Base-by-base conservation (phyloP, 2,113 vertebrate species). In the Chaetodon trifascialis region DNA sequence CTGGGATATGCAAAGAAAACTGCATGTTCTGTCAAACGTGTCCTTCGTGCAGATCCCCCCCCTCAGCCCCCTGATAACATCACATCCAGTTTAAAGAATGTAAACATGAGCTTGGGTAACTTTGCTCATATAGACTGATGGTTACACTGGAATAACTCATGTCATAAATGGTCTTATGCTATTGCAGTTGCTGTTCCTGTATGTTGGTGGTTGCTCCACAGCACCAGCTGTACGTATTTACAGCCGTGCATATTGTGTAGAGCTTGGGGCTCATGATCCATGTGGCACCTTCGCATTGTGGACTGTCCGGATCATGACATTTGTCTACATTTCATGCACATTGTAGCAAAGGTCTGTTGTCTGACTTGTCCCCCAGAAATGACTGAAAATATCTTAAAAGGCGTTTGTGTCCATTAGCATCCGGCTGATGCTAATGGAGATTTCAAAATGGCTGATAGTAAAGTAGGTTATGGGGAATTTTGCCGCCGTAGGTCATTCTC, bases 21-120 rank as follows among this genome's bases (percentile, higher is more conserved):
- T 49, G 47, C 55, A 58, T 67, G 63, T 67, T 85, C 47, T 67
- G 74, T 40, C 38, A 74, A 82, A 79, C 46, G 74, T 63, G 49
- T 71, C 66, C 60, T 63, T 76, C 56, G 44, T 60, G 58, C 30
- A 65, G 42, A 77, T 59, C n/a, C 76, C 56, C 55, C 67, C 74
- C 65, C 54, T 63, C 73, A 63, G 73, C 55, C 51, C 72, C 15
- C 34, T 60, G 88, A 91, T 88, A 82, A 79, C 76, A 90, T 91
- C 87, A 73, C 73, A 83, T 79, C 16, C 63, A 84, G 67, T 79
- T 85, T 63, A 38, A 85, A 67, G 86, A 93, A 93, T 88, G 84
- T 84, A 89, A 91, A 88, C 86, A 87, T 10, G 1, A 19, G 25
- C 23, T 17, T 4, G 19, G 34, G 60, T 78, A 46, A 47, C 52